These are phyloP conservation scores for Platorchestia sp. DNA, from an alignment of 1,140 invertebrate genomes.

Conservation along the genomic window DNA sequence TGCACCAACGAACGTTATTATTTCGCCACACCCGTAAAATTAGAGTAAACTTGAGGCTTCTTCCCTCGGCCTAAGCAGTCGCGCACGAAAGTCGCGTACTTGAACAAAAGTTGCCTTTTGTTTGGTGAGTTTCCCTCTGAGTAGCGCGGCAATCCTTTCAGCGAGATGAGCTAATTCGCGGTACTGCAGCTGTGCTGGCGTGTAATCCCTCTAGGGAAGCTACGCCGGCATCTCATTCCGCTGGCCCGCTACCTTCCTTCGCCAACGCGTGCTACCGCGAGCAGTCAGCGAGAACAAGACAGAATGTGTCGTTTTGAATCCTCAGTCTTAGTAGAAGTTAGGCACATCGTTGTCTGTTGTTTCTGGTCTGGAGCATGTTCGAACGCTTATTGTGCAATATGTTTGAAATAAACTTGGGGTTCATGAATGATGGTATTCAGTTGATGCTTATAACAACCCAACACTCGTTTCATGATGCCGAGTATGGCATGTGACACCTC, in stretches of 20 bases:
- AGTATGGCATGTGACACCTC: background rate
- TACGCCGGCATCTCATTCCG: slow-evolving; percentile 24
- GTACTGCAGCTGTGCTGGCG: slow-evolving; percentile 36
- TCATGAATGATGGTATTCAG: background rate
- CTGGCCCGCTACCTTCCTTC: background rate
- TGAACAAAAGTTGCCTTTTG: slow-evolving; percentile 18
- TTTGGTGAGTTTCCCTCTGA: slow-evolving; percentile 21
- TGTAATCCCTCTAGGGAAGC: slow-evolving; percentile 48
- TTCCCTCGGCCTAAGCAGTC: background rate
- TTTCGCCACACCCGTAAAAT: background rate
- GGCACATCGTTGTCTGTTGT: background rate
- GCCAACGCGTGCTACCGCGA: background rate
- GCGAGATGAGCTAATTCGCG: slow-evolving; percentile 47
- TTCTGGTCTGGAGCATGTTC: background rate
- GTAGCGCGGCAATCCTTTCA: slow-evolving; percentile 34
- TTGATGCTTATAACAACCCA: background rate
- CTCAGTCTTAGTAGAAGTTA: background rate
- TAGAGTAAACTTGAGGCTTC: background rate
- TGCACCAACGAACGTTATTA: background rate
- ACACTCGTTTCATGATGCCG: background rate
- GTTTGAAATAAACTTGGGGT: background rate
- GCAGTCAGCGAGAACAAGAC: too few relatives aligned
- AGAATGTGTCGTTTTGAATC: background rate
- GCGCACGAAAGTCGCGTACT: background rate
- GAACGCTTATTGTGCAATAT: too few relatives aligned